phyloP scores from a whole-genome alignment of 2,113 vertebrate species.

The Thamnaconus septentrionalis region DNA sequence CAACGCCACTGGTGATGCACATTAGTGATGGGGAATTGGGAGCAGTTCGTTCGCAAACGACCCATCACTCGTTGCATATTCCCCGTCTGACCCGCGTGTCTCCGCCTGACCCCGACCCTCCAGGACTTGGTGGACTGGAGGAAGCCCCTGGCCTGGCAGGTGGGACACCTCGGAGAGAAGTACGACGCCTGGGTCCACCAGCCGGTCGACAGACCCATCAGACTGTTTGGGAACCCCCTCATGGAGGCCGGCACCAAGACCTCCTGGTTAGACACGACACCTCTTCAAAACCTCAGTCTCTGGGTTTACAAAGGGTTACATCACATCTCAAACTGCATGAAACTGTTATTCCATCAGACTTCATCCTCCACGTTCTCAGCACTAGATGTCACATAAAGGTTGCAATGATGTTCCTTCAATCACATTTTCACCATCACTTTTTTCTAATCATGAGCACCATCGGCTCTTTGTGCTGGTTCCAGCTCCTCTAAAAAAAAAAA shows the following conservation, averaged over 20 bases:
- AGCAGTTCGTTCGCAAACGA: too few species aligned
- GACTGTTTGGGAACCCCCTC: conserved; percentile 90
- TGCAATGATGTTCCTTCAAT: too few species aligned
- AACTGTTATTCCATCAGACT: too few species aligned
- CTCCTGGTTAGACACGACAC: conserved; percentile 80
- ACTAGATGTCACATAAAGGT: too few species aligned
- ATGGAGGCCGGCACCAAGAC: conserved; percentile 90
- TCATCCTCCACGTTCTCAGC: too few species aligned
- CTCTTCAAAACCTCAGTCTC: background rate
- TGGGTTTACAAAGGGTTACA: background rate
- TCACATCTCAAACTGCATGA: too few species aligned
- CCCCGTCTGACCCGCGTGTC: background rate
- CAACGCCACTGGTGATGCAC: background rate
- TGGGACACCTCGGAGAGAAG: conserved; percentile 90
- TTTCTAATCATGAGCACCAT: too few species aligned
- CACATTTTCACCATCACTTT: too few species aligned
- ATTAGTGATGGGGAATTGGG: too few species aligned
- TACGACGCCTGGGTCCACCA: conserved; percentile 97
- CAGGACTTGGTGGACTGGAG: conserved; percentile 96
- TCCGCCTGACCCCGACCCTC: background rate
- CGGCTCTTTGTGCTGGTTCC: too few species aligned
- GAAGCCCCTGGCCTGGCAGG: conserved; percentile 95
- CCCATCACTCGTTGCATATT: background rate
- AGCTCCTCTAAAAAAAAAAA: too few species aligned
- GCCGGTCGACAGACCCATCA: conserved; percentile 89